Percentiles rank a stretch among this genome's conserved stretches.
Evolutionary conservation across 1,140 invertebrate genomes (phyloP).

Genomic region (Palaemon carinicauda): DNA sequence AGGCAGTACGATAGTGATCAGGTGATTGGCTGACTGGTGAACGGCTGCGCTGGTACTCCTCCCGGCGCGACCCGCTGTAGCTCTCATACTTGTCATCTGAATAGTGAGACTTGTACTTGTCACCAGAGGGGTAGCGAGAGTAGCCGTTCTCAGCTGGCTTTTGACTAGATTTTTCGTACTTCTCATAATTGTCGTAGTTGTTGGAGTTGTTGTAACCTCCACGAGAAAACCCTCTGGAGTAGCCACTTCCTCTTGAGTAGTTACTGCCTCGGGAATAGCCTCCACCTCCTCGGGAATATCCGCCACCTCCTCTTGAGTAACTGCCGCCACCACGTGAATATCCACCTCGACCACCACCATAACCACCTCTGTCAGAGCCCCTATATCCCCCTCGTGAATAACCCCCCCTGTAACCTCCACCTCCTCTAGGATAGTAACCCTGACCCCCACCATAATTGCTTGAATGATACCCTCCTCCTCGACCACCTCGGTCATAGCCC

Average conservation of each 20-base stretch:
- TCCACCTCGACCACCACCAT: slow-evolving; percentile 40
- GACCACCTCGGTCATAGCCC: slow-evolving; percentile 35
- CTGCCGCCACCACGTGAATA: slow-evolving; percentile 52
- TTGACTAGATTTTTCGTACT: slow-evolving; percentile 56
- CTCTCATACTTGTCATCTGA: slow-evolving; percentile 58
- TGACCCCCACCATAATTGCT: slow-evolving; percentile 47
- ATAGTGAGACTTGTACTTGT: slow-evolving; percentile 54
- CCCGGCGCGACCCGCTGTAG: slow-evolving; percentile 54
- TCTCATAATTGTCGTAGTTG: slow-evolving; percentile 51
- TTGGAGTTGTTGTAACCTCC: slow-evolving; percentile 52
- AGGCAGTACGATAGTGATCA: slow-evolving; percentile 57
- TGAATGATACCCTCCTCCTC: slow-evolving; percentile 37
- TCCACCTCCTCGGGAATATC: slow-evolving; percentile 37
- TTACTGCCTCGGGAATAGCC: slow-evolving; percentile 46
- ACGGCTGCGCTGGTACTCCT: slow-evolving; percentile 60
- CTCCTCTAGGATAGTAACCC: slow-evolving; percentile 47
- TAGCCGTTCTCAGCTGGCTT: slow-evolving; percentile 59
- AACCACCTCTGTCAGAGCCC: slow-evolving; percentile 50
- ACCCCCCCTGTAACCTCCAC: slow-evolving; percentile 54
- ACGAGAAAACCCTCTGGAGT: slow-evolving; percentile 56
- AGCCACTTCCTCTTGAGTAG: slow-evolving; percentile 50
- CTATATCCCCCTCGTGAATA: slow-evolving; percentile 51
- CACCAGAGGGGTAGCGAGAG: slow-evolving; percentile 55
- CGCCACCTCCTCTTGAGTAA: slow-evolving; percentile 42
- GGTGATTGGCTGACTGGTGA: slow-evolving; percentile 58